Evolutionary conservation across 2,797 vertebrate genomes (phyloP).

Genomic region (Rhyacichthys aspro): DNA sequence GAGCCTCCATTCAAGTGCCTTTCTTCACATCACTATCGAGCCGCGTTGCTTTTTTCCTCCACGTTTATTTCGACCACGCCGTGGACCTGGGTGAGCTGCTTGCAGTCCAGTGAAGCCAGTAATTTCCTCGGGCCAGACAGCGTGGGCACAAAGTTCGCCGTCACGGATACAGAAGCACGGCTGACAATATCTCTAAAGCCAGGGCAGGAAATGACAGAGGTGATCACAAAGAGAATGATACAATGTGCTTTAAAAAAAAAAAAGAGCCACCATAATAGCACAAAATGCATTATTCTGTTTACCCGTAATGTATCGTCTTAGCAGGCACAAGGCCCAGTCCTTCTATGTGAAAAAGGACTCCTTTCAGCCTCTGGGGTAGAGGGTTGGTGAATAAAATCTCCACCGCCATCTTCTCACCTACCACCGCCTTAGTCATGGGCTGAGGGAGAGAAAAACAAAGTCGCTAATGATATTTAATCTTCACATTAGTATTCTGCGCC

Average conservation of each 20-base stretch:
- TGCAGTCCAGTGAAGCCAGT: conserved; percentile 86
- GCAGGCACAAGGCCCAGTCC: conserved; percentile 84
- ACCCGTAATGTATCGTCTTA: conserved; percentile 59
- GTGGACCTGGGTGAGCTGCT: conserved; percentile 88
- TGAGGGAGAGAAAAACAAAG: conserved; percentile 24
- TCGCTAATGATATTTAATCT: background rate
- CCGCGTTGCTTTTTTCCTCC: conserved; percentile 20
- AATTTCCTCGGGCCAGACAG: conserved; percentile 85
- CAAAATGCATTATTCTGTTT: conserved; percentile 30
- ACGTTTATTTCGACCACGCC: conserved; percentile 79
- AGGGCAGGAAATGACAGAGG: conserved; percentile 58
- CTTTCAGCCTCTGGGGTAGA: conserved; percentile 79
- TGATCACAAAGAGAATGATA: conserved; percentile 35
- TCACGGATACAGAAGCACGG: conserved; percentile 73
- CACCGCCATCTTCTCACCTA: conserved; percentile 79
- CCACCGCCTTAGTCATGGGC: conserved; percentile 72
- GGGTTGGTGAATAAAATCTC: conserved; percentile 90
- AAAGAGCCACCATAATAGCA: background rate
- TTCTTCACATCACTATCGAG: conserved; percentile 7
- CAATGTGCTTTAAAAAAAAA: conserved; percentile 3
- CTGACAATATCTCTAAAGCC: conserved; percentile 75
- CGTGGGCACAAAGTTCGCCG: conserved; percentile 82
- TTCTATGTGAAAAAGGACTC: conserved; percentile 84
- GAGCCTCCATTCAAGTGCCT: background rate
- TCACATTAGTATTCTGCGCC: background rate